phyloP scores from a whole-genome alignment of 2,888 invertebrate genomes.

The Pyrocoelia pectoralis region DNA sequence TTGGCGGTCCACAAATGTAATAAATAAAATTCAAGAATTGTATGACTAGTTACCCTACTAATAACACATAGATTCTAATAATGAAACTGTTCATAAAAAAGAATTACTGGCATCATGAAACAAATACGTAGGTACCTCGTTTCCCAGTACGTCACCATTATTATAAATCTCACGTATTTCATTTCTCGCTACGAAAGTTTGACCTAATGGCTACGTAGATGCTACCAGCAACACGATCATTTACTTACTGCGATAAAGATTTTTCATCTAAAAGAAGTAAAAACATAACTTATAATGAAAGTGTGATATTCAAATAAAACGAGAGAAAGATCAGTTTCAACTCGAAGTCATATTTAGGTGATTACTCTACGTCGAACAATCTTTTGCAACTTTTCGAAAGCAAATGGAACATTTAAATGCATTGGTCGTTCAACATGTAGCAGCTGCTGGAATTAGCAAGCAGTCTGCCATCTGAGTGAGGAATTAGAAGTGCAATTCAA shows the following conservation, averaged over 20 bases:
- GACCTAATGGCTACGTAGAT: neutral
- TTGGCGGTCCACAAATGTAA: too few relatives aligned
- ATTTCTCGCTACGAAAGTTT: neutral
- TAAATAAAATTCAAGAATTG: too few relatives aligned
- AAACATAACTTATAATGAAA: neutral
- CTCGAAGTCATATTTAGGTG: conserved; percentile 41
- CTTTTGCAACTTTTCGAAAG: conserved; percentile 47
- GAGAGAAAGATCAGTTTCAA: conserved; percentile 26
- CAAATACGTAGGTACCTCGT: too few relatives aligned
- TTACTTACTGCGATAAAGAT: neutral
- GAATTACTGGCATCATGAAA: too few relatives aligned
- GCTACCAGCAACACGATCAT: neutral
- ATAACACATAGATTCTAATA: too few relatives aligned
- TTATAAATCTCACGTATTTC: neutral
- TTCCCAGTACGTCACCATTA: neutral
- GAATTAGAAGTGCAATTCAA: conserved; percentile 45
- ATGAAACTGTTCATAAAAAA: too few relatives aligned
- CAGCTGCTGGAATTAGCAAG: conserved; percentile 30
- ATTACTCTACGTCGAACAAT: conserved; percentile 41
- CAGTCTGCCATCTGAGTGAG: conserved; percentile 33
- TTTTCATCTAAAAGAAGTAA: neutral
- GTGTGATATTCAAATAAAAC: conserved; percentile 40
- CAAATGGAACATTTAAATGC: conserved; percentile 58
- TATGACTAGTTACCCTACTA: too few relatives aligned
- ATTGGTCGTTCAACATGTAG: conserved; percentile 50